Percentiles rank a stretch among this genome's conserved stretches.
Evolutionary conservation across 2,888 invertebrate genomes (phyloP).

Genomic region (Drosophila eohydei): DNA sequence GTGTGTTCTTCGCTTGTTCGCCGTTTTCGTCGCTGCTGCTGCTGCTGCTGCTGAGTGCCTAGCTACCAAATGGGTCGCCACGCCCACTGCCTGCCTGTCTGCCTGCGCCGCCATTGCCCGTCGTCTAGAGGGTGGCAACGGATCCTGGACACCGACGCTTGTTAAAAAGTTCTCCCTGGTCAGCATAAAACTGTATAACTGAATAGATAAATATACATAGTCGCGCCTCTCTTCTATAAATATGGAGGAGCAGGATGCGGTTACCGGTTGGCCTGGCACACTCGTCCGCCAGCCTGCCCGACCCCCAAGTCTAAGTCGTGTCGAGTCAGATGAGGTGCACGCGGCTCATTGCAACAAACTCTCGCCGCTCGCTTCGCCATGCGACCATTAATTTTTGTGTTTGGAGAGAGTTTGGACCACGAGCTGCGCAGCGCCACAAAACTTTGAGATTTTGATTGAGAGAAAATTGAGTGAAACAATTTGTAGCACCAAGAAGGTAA

Average conservation of each 20-base stretch:
- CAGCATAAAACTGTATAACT: conserved; percentile 28
- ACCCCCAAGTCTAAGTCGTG: conserved; percentile 46
- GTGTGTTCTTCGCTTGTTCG: conserved; percentile 21
- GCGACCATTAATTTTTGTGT: conserved; percentile 54
- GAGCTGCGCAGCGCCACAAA: conserved; percentile 73
- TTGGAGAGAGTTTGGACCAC: conserved; percentile 76
- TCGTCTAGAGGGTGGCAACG: conserved; percentile 66
- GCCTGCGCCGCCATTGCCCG: conserved; percentile 70
- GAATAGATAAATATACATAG: background rate
- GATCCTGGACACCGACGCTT: conserved; percentile 73
- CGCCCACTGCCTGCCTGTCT: conserved; percentile 59
- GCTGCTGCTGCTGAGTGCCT: conserved; percentile 72
- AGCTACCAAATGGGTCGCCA: conserved; percentile 64
- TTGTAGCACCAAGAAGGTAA: conserved; percentile 80
- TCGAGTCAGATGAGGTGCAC: conserved; percentile 73
- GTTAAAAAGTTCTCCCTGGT: conserved; percentile 54
- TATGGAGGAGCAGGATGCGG: conserved; percentile 50
- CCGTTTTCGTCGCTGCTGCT: conserved; percentile 53
- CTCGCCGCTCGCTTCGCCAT: conserved; percentile 73
- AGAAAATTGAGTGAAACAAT: conserved; percentile 80
- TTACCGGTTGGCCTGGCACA: conserved; percentile 53
- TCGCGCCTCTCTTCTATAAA: conserved; percentile 39
- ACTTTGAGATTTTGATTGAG: conserved; percentile 80
- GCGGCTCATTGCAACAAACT: conserved; percentile 77
- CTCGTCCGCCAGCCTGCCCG: conserved; percentile 24